These are phyloP conservation scores for Ovibos moschatus DNA, from an alignment of 2,113 vertebrate species.

Conservation along the genomic window DNA sequence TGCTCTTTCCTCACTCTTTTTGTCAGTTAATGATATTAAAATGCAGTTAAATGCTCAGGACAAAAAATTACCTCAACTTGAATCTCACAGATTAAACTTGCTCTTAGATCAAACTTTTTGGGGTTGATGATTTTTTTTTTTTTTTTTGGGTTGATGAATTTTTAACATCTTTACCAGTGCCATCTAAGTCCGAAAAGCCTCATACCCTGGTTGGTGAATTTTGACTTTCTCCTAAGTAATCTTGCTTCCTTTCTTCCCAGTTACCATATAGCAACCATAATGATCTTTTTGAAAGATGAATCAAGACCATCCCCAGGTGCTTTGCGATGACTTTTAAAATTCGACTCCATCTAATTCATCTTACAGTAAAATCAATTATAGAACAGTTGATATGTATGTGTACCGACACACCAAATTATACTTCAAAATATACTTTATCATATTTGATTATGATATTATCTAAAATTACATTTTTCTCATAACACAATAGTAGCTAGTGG, in stretches of 20 bases:
- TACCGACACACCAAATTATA: background rate
- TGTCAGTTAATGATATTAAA: background rate
- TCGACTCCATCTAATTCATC: background rate
- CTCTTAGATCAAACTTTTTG: background rate
- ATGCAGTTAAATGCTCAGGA: background rate
- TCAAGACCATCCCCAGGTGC: accelerated
- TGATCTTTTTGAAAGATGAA: background rate
- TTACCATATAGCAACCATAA: background rate
- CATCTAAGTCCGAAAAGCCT: background rate
- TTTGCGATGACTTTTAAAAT: background rate
- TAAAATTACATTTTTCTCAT: background rate
- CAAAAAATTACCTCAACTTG: background rate
- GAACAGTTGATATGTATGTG: background rate
- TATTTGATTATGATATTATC: background rate
- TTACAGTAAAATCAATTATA: background rate
- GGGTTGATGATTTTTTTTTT: background rate
- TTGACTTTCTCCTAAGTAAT: background rate
- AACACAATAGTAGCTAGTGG: background rate
- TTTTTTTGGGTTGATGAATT: background rate
- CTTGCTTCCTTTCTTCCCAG: background rate
- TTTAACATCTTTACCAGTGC: background rate
- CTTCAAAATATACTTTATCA: background rate
- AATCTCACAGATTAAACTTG: background rate
- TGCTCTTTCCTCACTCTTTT: background rate
- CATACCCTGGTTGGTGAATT: background rate